Evolutionary conservation across 2,113 vertebrate genomes (phyloP), one percentile per base, ranked within the genome.

Genomic region (Crypturellus undulatus): DNA sequence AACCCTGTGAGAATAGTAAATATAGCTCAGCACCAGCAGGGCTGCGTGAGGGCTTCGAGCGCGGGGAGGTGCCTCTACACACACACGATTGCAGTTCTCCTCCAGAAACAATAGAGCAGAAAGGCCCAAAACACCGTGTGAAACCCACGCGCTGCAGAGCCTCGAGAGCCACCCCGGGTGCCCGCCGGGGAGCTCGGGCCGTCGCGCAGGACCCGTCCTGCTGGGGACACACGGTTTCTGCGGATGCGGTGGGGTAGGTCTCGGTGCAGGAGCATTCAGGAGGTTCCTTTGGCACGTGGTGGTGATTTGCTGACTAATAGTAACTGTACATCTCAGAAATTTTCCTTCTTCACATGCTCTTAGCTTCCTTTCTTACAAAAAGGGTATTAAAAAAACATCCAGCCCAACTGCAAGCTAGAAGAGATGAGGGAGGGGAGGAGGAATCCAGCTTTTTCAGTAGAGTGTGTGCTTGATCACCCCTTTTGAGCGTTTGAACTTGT

Each of bases 1-100:
- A 94, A 96, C 77, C 93, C 90, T 72, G 85, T 87, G 95, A 95
- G 92, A 84, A 62, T 70, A 95, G 92, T 94, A 93, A 94, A 84
- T 89, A 82, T 58, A 76, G 45, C 77, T 88, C 77, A 92, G 58
- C 85, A 78, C 38, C 88, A 86, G 86, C 38, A 30, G 90, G 84
- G 90, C 85, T 76, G 92, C 2, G 6, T 5, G 93, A 88, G 72
- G 85, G 93, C 92, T 86, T 92, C 88, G 89, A 68, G 91, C 18
- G 5, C n/a, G 17, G 83, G 89, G 88, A 62, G 90, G 90, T 95
- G 86, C 93, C 64, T 62, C 56, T 83, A 94, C 91, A 67, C 67
- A 63, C 79, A 68, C 69, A 86, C 76, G 84, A 71, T 78, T 9
- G 25, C 82, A 14, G 90, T 30, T 34, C 0, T 3, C 38, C 56